Evolutionary conservation across 2,113 vertebrate species (phyloP).

Genomic region (Proterorhinus semilunaris): DNA sequence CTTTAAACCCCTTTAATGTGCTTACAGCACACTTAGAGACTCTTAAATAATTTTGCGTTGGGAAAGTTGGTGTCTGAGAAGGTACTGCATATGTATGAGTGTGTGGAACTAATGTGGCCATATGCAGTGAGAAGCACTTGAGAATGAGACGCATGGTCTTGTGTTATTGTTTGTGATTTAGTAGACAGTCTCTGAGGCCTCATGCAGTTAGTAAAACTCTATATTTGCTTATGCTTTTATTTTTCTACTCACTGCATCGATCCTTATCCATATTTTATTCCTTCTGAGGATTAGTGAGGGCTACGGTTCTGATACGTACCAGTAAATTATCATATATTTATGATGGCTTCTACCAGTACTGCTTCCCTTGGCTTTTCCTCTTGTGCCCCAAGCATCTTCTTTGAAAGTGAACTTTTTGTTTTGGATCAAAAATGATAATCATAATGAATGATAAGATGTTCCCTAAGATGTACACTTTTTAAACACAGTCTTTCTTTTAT

Average conservation of each 20-base stretch:
- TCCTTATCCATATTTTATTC: conserved; percentile 51
- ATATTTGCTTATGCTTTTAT: conserved; percentile 1
- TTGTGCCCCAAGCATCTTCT: conserved; percentile 22
- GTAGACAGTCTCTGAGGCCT: conserved; percentile 46
- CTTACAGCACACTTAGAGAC: conserved; percentile 15
- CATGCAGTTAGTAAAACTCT: conserved; percentile 31
- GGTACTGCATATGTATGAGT: conserved; percentile 16
- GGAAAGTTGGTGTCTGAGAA: conserved; percentile 23
- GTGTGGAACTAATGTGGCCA: conserved; percentile 27
- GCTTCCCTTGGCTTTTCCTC: conserved; percentile 10
- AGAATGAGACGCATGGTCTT: conserved; percentile 6
- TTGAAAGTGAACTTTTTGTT: conserved; percentile 12
- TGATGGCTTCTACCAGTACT: conserved; percentile 22
- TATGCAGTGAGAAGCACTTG: conserved; percentile 11
- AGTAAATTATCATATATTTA: conserved; percentile 33
- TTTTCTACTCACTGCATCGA: conserved; percentile 15
- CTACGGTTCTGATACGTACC: conserved; percentile 21
- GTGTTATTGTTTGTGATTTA: conserved; percentile 30
- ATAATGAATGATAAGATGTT: background rate
- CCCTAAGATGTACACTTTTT: background rate
- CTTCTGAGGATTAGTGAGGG: conserved; percentile 23
- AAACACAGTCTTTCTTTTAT: conserved; percentile 1
- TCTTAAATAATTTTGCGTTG: conserved; percentile 17
- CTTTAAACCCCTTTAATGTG: conserved; percentile 3
- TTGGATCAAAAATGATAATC: conserved; percentile 3